Evolutionary conservation across 2,797 vertebrate species (phyloP).

Genomic region (Sebastes vulpes): DNA sequence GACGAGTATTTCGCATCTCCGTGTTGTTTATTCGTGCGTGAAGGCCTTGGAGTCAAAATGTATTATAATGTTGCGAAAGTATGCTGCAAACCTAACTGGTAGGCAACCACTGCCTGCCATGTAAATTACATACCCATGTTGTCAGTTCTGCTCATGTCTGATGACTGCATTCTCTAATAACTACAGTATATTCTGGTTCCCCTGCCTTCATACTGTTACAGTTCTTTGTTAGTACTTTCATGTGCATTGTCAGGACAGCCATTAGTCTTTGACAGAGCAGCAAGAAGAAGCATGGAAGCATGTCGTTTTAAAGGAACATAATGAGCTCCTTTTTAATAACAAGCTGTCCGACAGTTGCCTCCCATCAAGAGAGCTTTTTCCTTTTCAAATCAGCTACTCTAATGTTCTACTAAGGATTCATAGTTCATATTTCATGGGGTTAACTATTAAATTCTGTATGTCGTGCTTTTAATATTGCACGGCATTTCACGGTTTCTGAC

Average conservation of each 20-base stretch:
- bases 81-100: not conserved
- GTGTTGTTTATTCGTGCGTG: too few relatives aligned
- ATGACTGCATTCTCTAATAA: slow-evolving; percentile 4
- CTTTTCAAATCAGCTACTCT: slow-evolving; percentile 8
- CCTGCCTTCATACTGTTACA: not conserved
- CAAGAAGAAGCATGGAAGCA: slow-evolving; percentile 1
- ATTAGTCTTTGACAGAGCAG: slow-evolving; percentile 38
- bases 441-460: slow-evolving; percentile 5
- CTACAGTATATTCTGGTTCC: not conserved
- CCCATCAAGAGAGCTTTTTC: slow-evolving; percentile 25
- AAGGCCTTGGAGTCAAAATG: not conserved
- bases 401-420: not conserved
- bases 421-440: slow-evolving; percentile 19
- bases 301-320: slow-evolving; percentile 34
- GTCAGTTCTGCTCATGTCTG: not conserved
- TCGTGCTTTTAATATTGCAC: slow-evolving; percentile 18
- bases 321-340: slow-evolving; percentile 32
- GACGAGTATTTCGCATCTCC: too few relatives aligned
- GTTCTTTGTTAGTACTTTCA: slow-evolving; percentile 30
- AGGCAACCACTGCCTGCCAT: not conserved
- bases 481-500: slow-evolving; percentile 40
- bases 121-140: not conserved
- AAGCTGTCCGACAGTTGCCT: slow-evolving; percentile 25
- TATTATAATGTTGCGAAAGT: not conserved
- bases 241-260: slow-evolving; percentile 11